These are phyloP conservation scores for Hybos culiciformis DNA, from an alignment of 2,888 invertebrate species.

Conservation along the genomic window DNA sequence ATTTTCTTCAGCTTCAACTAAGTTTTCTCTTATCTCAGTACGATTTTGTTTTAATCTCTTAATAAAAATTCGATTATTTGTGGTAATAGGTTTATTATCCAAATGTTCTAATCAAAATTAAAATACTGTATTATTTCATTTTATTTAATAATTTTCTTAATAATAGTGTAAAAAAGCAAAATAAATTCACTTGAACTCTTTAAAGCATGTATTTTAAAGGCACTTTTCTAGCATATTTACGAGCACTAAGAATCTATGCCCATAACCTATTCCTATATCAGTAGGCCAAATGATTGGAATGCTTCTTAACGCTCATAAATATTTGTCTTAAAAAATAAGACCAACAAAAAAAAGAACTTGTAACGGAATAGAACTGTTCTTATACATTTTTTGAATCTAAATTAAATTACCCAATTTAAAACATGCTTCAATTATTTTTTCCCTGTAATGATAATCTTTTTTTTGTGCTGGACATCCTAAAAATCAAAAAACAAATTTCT, in stretches of 20 bases:
- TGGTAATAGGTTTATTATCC: neutral
- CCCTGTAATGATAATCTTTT: constrained; percentile 49
- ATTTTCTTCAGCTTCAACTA: neutral
- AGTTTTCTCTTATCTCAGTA: neutral
- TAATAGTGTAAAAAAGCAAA: too few relatives aligned
- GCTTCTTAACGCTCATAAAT: too few relatives aligned
- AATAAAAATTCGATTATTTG: neutral
- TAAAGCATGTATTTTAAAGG: too few relatives aligned
- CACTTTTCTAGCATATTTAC: too few relatives aligned
- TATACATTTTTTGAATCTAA: neutral
- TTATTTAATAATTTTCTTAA: too few relatives aligned
- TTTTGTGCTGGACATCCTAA: constrained; percentile 50
- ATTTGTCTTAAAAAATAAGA: too few relatives aligned
- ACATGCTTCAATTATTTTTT: constrained; percentile 50
- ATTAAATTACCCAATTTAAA: constrained; percentile 41
- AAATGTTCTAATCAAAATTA: too few relatives aligned
- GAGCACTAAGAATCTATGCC: too few relatives aligned
- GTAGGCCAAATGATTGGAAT: too few relatives aligned
- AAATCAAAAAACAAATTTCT: constrained; percentile 42
- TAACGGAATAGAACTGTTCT: neutral
- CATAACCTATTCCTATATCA: too few relatives aligned
- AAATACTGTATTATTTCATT: too few relatives aligned
- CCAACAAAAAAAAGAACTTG: neutral
- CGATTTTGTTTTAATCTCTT: neutral
- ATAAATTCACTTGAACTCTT: too few relatives aligned